Percentiles rank a stretch among this genome's conserved stretches.
phyloP scores from a whole-genome alignment of 1,140 invertebrate genomes.

The Lordiphosa mommai region DNA sequence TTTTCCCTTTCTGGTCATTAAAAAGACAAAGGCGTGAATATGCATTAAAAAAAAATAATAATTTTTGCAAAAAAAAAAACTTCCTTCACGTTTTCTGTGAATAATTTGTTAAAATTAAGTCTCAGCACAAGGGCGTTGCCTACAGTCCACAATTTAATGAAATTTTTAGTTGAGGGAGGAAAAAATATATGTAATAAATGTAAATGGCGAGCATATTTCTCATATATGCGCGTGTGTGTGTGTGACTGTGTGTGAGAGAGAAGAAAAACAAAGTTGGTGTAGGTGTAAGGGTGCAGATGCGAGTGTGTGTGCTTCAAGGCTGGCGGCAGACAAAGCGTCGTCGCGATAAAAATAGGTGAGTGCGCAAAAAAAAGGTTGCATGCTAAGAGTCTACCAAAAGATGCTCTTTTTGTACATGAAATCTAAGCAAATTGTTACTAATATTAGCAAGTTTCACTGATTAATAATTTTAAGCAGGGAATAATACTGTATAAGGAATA shows the following conservation, averaged over 20 bases:
- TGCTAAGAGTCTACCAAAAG: neutral
- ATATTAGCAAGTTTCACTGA: too few relatives aligned
- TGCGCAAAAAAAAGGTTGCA: conserved; percentile 3
- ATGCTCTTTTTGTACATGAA: conserved; percentile 12
- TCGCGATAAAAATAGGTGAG: conserved; percentile 32
- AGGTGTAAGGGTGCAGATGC: conserved; percentile 8
- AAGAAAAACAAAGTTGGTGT: conserved; percentile 40
- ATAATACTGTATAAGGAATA: too few relatives aligned
- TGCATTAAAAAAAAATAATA: conserved; percentile 7
- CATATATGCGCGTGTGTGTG: conserved; percentile 26
- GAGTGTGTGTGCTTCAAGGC: conserved; percentile 30
- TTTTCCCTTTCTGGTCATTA: conserved; percentile 36
- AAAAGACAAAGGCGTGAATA: conserved; percentile 42
- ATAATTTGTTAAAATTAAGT: conserved; percentile 70
- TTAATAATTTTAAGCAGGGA: too few relatives aligned
- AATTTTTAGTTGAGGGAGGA: conserved; percentile 23
- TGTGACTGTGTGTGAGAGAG: neutral
- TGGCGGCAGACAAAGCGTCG: conserved; percentile 38
- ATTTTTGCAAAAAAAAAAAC: too few relatives aligned
- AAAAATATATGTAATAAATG: conserved; percentile 55
- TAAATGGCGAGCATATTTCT: conserved; percentile 50
- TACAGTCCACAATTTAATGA: conserved; percentile 49
- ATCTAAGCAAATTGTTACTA: conserved; percentile 20
- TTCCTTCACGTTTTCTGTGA: conserved; percentile 51
- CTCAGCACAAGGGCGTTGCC: conserved; percentile 35